phyloP scores from a whole-genome alignment of 2,113 vertebrate genomes.

The Eptatretus burgeri region DNA sequence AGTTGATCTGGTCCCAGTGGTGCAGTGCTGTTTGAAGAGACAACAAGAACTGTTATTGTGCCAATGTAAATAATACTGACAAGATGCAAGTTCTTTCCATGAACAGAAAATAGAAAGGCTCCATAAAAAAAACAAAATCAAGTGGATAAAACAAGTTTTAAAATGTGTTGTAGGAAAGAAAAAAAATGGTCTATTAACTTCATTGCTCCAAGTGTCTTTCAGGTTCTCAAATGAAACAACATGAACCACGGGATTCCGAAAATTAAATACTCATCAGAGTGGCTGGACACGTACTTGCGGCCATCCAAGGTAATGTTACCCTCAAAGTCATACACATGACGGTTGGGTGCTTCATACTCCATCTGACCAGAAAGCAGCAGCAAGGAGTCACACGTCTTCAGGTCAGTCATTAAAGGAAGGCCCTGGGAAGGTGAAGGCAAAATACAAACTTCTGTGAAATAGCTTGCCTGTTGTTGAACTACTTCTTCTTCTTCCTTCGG shows the following conservation, averaged over 20 bases:
- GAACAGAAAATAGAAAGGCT: not conserved
- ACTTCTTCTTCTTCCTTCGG: no score
- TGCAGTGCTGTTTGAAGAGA: slow-evolving; percentile 25
- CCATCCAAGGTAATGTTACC: slow-evolving; percentile 69
- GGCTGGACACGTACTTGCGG: slow-evolving; percentile 27
- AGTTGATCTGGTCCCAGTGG: slow-evolving; percentile 83
- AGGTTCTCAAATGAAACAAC: no score
- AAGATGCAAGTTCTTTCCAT: not conserved
- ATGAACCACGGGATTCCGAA: no score
- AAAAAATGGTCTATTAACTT: not conserved
- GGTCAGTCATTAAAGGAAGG: slow-evolving; percentile 47
- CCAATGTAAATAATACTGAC: not conserved
- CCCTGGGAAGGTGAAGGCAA: slow-evolving; percentile 24
- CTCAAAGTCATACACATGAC: slow-evolving; percentile 86
- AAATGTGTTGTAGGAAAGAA: no score
- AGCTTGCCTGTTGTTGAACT: not conserved
- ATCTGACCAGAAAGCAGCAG: slow-evolving; percentile 53
- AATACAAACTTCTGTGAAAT: not conserved
- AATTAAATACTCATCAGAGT: no score
- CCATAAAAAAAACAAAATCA: slow-evolving; percentile 13
- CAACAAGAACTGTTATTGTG: not conserved
- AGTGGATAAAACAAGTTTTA: not conserved
- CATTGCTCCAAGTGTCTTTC: no score
- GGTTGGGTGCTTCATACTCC: slow-evolving; percentile 83
- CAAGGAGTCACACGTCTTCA: slow-evolving; percentile 60